Evolutionary conservation across 2,113 vertebrate genomes (phyloP), one percentile per base, ranked within the genome.

Genomic region (Caretta caretta): DNA sequence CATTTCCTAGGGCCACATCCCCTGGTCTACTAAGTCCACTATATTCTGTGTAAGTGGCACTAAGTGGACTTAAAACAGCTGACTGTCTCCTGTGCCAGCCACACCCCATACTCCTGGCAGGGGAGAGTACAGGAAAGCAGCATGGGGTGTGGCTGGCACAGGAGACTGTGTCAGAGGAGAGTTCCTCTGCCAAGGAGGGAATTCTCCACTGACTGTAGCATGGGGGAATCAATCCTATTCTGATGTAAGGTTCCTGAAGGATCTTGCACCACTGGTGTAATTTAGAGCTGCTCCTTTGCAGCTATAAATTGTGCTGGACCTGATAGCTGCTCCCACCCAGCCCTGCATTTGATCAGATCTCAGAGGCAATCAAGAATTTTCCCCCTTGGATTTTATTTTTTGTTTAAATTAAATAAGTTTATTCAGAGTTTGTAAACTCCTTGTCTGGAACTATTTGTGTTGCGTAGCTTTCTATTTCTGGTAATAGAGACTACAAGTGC

Each of bases 341-440:
- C 48, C 91, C 27, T 1, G 2, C 42, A 83, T 87, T 79, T 85
- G 83, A 87, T 53, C 20, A 8, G 62, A 83, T 38, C 27, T 93
- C 50, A n/a, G 42, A 86, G 48, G 31, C 2, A 57, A 80, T 4
- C 38, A 80, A 38, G 0, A 62, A 50, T 14, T 31, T 82, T 10
- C 69, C 59, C 17, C 69, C 8, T 82, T 56, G 11, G 69, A 51
- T 75, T 35, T 94, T 25, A 59, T 48, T 2, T 5, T 54, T 12
- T 24, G 54, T n/a, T 86, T 89, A 92, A 19, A 13, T 31, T 51
- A 94, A 95, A 89, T 6, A 57, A 91, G 59, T 20, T 38, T 31
- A 76, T 72, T 82, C 10, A 84, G 42, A 76, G 54, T 31, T 84
- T 80, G 20, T 57, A 35, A 90, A 87, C 42, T 81, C 51, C 17